Evolutionary conservation across 2,888 invertebrate genomes (phyloP).

Genomic region (Neoascia interrupta): DNA sequence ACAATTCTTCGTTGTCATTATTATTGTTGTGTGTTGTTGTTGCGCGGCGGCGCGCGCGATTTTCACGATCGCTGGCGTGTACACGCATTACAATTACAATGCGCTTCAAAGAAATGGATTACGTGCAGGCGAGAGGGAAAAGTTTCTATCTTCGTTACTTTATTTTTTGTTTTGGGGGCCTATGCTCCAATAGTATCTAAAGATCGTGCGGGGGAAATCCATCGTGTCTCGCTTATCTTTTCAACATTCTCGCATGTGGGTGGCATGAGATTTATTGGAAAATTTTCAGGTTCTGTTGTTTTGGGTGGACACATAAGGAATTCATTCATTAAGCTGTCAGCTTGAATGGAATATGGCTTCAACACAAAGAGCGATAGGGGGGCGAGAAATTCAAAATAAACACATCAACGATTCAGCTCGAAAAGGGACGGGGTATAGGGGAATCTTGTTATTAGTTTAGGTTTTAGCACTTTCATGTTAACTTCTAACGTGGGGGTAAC

Average conservation of each 20-base stretch:
- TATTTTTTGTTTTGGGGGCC: constrained; percentile 1
- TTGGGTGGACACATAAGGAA: constrained; percentile 24
- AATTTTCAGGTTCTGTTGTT: constrained; percentile 22
- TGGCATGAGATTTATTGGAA: constrained; percentile 61
- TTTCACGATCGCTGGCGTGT: constrained; percentile 54
- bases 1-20: constrained; percentile 31
- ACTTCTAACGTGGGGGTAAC: constrained; percentile 4
- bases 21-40: constrained; percentile 39
- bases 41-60: constrained; percentile 53
- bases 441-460: constrained; percentile 26
- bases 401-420: not conserved
- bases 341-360: constrained; percentile 24
- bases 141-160: too few relatives aligned
- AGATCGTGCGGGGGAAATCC: constrained; percentile 35
- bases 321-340: constrained; percentile 67
- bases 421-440: not conserved
- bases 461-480: constrained; percentile 33
- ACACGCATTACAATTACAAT: constrained; percentile 59
- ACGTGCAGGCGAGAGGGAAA: not conserved
- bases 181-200: constrained; percentile 13
- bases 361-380: not conserved
- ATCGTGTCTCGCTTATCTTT: constrained; percentile 32
- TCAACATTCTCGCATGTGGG: constrained; percentile 40
- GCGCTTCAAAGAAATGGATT: constrained; percentile 39
- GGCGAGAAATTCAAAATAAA: not conserved